Evolutionary conservation across 2,113 vertebrate species (phyloP).

Genomic region (Hypomesus transpacificus): DNA sequence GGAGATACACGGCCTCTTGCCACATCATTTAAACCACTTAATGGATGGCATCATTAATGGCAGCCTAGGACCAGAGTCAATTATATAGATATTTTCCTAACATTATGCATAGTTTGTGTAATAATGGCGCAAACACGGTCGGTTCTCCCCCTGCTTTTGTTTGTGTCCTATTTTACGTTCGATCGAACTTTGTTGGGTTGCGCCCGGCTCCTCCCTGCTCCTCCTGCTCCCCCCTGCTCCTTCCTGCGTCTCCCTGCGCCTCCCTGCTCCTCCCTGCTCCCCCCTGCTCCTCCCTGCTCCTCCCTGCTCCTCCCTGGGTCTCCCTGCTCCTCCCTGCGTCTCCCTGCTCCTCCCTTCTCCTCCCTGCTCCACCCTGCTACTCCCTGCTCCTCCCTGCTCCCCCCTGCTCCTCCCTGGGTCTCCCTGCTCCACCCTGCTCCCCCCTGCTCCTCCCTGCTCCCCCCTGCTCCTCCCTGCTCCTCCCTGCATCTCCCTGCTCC

Average conservation of each 20-base stretch:
- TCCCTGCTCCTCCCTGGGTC: too few species aligned
- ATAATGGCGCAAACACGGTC: slow-evolving; percentile 48
- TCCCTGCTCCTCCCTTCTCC: too few species aligned
- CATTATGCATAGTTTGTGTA: slow-evolving; percentile 65
- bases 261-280: slow-evolving; percentile 45
- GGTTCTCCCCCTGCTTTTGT: slow-evolving; percentile 50
- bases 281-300: too few species aligned
- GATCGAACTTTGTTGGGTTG: background rate
- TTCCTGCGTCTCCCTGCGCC: too few species aligned
- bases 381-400: slow-evolving; percentile 45
- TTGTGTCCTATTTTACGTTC: slow-evolving; percentile 55
- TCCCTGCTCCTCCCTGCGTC: slow-evolving; percentile 45
- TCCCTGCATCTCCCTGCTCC: too few species aligned
- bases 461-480: too few species aligned
- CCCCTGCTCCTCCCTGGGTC: slow-evolving; percentile 45
- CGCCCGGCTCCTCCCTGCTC: slow-evolving; percentile 42
- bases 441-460: slow-evolving; percentile 46
- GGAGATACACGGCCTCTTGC: slow-evolving; percentile 72
- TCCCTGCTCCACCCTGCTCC: too few species aligned
- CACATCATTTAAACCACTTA: slow-evolving; percentile 74
- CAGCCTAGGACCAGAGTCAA: slow-evolving; percentile 64
- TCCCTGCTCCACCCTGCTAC: slow-evolving; percentile 45
- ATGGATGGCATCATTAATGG: slow-evolving; percentile 70
- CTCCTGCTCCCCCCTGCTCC: too few species aligned
- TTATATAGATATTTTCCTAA: slow-evolving; percentile 74